Conservation (phyloP, 2,113 vertebrate genomes). For the Rhabdomys dilectus region DNA sequence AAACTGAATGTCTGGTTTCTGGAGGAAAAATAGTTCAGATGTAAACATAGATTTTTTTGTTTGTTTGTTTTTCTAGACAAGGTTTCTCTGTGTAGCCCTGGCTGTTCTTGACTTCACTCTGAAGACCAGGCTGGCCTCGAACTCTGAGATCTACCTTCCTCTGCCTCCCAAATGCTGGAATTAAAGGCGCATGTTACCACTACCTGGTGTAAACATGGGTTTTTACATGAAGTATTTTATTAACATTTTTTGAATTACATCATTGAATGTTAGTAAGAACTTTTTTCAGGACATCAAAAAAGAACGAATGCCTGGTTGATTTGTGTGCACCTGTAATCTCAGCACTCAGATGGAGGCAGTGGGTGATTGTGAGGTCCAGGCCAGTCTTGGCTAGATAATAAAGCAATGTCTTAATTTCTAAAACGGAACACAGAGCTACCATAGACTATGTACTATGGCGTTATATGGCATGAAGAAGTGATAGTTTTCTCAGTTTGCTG, state of each 20-base stretch:
- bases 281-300: neutral
- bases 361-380: neutral
- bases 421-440: neutral
- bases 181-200: neutral
- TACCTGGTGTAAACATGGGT: no score
- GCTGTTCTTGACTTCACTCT: neutral
- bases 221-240: conserved; percentile 23
- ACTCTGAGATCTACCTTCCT: neutral
- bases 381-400: neutral
- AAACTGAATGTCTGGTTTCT: conserved; percentile 39
- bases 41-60: neutral
- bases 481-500: neutral
- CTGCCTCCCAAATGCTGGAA: neutral
- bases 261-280: conserved; percentile 34
- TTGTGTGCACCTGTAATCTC: neutral
- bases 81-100: neutral
- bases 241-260: conserved; percentile 16
- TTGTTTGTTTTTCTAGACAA: neutral
- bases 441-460: conserved; percentile 4
- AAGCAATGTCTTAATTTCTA: neutral
- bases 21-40: conserved; percentile 17
- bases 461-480: neutral
- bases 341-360: neutral
- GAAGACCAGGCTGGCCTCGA: neutral
- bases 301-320: neutral